These are phyloP conservation scores for Philotrypesis tridentata DNA, from an alignment of 1,140 invertebrate species.

Conservation along the genomic window DNA sequence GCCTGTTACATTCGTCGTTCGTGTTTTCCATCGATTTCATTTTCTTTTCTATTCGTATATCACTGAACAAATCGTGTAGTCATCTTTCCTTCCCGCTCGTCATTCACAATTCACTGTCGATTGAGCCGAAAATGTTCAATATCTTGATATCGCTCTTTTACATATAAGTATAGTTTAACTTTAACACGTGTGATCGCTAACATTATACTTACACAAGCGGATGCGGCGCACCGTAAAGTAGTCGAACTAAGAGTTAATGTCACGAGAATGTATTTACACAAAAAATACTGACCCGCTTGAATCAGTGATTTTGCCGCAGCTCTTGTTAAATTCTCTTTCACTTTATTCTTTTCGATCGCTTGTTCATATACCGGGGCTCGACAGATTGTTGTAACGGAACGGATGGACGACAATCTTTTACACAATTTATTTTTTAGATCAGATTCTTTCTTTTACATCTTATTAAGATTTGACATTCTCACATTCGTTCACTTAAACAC, in stretches of 20 bases:
- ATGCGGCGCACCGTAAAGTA: constrained; percentile 13
- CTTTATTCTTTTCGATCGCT: not conserved
- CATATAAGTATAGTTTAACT: constrained; percentile 30
- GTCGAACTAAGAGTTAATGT: constrained; percentile 7
- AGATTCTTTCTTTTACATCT: not conserved
- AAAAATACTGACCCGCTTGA: constrained; percentile 14
- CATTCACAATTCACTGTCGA: not conserved
- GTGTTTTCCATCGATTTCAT: not conserved
- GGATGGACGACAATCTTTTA: not conserved
- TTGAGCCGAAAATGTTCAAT: not conserved
- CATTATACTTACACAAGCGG: constrained; percentile 41
- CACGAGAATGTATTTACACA: constrained; percentile 42
- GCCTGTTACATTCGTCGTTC: not conserved
- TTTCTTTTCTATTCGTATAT: not conserved
- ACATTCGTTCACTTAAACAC: not conserved
- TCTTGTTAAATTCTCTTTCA: constrained; percentile 6
- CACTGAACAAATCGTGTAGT: too few species aligned
- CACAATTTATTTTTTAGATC: not conserved
- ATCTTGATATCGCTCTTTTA: not conserved
- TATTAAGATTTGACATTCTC: not conserved
- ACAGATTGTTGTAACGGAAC: not conserved
- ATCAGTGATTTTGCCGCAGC: constrained; percentile 17
- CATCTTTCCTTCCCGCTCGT: not conserved
- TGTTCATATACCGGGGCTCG: not conserved
- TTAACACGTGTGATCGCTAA: constrained; percentile 39